Evolutionary conservation across 1,140 invertebrate genomes (phyloP).

Genomic region (Caerostris darwini): DNA sequence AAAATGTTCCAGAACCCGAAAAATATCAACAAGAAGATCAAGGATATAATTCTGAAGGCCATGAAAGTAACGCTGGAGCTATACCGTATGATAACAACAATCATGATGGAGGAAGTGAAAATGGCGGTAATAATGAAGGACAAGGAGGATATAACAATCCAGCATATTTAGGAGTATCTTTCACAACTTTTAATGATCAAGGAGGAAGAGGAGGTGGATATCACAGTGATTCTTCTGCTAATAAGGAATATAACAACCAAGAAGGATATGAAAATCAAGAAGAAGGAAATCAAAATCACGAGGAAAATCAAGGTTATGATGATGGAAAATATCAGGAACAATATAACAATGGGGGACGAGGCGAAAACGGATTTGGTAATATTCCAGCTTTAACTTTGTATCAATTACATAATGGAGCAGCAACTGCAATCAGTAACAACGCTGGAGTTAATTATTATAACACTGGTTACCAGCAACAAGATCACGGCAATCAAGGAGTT

Average conservation of each 20-base stretch:
- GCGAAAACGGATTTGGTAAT: slow-evolving; percentile 29
- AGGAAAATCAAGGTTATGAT: slow-evolving; percentile 2
- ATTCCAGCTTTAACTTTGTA: background rate
- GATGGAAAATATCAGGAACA: background rate
- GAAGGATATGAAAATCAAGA: slow-evolving; percentile 61
- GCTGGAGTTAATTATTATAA: slow-evolving; percentile 26
- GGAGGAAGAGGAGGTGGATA: slow-evolving; percentile 68
- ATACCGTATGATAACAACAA: slow-evolving; percentile 1
- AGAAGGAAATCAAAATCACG: background rate
- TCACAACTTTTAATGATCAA: slow-evolving; percentile 64
- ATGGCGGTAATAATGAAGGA: background rate
- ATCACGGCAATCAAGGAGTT: slow-evolving; percentile 6
- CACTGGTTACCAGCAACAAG: slow-evolving; percentile 48
- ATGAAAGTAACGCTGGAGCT: background rate
- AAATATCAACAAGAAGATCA: background rate
- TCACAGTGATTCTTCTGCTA: background rate
- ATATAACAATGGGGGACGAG: background rate
- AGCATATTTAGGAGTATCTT: slow-evolving; percentile 50
- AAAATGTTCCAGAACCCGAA: background rate
- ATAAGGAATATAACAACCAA: slow-evolving; percentile 20
- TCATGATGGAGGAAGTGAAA: background rate
- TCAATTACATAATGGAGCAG: slow-evolving; percentile 50
- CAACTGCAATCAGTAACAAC: slow-evolving; percentile 28
- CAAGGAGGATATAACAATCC: slow-evolving; percentile 47
- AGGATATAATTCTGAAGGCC: background rate